Evolutionary conservation across 2,888 invertebrate species (phyloP).

Genomic region (Pilophorus perplexus): DNA sequence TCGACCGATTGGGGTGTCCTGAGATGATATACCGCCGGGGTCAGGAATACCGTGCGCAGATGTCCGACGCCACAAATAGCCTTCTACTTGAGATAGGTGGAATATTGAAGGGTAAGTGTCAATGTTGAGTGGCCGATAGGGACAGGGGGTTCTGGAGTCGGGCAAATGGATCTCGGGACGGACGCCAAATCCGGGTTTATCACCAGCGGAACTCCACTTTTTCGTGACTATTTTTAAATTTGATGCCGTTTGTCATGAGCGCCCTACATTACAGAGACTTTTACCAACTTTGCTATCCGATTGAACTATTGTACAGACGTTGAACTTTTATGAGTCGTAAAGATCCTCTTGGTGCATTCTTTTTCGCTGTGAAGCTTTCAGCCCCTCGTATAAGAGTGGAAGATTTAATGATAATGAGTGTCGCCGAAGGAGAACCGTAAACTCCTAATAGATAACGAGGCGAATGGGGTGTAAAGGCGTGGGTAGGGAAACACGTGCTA

Average conservation of each 20-base stretch:
- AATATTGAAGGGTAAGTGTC: constrained; percentile 24
- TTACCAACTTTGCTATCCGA: too few species aligned
- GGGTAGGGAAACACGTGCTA: constrained; percentile 40
- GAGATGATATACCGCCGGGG: constrained; percentile 15
- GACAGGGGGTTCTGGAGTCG: constrained; percentile 12
- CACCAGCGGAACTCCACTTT: neutral
- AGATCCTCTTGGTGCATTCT: too few species aligned
- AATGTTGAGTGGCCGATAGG: constrained; percentile 27
- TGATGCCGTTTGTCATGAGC: constrained; percentile 11
- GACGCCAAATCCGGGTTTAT: constrained; percentile 25
- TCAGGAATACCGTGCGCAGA: constrained; percentile 10
- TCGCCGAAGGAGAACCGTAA: constrained; percentile 32
- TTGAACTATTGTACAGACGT: too few species aligned
- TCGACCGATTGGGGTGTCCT: constrained; percentile 4
- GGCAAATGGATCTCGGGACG: constrained; percentile 33
- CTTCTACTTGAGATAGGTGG: constrained; percentile 24
- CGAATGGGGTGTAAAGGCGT: constrained; percentile 26
- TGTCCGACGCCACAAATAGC: constrained; percentile 24
- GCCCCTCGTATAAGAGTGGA: too few species aligned
- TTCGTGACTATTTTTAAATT: neutral
- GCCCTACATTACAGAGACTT: too few species aligned
- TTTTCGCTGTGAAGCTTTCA: too few species aligned
- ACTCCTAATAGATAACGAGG: constrained; percentile 29
- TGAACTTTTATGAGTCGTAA: too few species aligned
- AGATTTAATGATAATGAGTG: constrained; percentile 38